phyloP scores from a whole-genome alignment of 2,888 invertebrate species.

The Nipponacmea schrenckii region DNA sequence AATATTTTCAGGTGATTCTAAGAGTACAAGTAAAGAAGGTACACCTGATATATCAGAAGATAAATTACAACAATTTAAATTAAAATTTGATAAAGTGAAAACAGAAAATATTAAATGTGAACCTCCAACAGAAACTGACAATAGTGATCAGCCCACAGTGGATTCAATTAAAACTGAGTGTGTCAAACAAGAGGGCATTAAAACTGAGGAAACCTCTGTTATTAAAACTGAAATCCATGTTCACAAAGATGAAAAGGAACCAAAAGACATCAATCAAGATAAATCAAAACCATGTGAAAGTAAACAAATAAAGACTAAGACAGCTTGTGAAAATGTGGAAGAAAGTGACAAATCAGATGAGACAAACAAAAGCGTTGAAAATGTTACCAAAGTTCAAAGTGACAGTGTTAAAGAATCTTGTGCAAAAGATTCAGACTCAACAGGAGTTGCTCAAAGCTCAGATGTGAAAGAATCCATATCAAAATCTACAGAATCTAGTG shows the following conservation, averaged over 20 bases:
- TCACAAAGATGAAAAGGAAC: slow-evolving; percentile 21
- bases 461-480: neutral
- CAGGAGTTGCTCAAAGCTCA: neutral
- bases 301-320: slow-evolving; percentile 40
- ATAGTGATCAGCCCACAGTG: slow-evolving; percentile 80
- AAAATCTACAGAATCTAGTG: neutral
- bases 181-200: neutral
- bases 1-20: slow-evolving; percentile 26
- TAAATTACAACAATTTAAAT: slow-evolving; percentile 33
- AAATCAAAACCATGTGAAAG: slow-evolving; percentile 16
- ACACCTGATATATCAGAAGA: slow-evolving; percentile 32
- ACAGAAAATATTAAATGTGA: slow-evolving; percentile 58
- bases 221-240: slow-evolving; percentile 67
- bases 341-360: slow-evolving; percentile 23
- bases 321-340: slow-evolving; percentile 32
- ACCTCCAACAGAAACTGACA: slow-evolving; percentile 72
- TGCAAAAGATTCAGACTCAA: neutral
- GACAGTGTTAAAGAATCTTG: neutral
- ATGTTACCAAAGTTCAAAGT: slow-evolving; percentile 11
- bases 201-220: neutral
- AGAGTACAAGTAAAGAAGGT: slow-evolving; percentile 35
- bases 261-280: slow-evolving; percentile 15
- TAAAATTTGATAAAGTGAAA: slow-evolving; percentile 43
- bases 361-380: neutral
- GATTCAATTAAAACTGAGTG: slow-evolving; percentile 70